phyloP scores from a whole-genome alignment of 2,113 vertebrate species.

The Harpagus bidentatus region DNA sequence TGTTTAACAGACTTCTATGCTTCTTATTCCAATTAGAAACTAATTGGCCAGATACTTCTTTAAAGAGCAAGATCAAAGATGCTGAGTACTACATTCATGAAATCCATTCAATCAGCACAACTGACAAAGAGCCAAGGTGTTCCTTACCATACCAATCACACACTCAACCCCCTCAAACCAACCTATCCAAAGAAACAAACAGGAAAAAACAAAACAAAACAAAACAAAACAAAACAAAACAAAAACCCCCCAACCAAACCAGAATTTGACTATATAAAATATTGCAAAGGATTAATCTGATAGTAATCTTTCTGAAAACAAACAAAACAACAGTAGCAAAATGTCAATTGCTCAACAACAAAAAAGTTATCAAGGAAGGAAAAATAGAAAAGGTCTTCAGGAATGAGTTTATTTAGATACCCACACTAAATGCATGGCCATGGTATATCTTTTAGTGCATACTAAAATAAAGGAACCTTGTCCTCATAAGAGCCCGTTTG shows the following conservation, averaged over 20 bases:
- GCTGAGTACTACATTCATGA: neutral
- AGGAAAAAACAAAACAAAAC: neutral
- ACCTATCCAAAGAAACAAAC: neutral
- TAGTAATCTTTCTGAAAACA: neutral
- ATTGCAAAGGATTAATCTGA: neutral
- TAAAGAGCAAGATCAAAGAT: neutral
- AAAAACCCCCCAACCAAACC: too few species aligned
- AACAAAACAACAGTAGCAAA: neutral
- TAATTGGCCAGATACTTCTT: neutral
- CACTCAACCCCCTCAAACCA: neutral
- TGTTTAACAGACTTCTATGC: neutral
- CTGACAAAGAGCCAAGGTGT: neutral
- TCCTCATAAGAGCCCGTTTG: neutral
- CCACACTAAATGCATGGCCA: rapidly evolving
- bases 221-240: neutral
- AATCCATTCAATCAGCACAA: neutral
- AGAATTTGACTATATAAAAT: neutral
- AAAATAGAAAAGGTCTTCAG: neutral
- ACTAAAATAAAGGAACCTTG: neutral
- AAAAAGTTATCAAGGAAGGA: neutral
- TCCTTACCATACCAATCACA: neutral
- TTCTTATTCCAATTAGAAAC: neutral
- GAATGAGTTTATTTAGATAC: neutral
- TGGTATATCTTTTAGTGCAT: neutral
- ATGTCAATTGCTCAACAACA: neutral